Evolutionary conservation across 2,113 vertebrate species (phyloP).

Genomic region (Condylura cristata): DNA sequence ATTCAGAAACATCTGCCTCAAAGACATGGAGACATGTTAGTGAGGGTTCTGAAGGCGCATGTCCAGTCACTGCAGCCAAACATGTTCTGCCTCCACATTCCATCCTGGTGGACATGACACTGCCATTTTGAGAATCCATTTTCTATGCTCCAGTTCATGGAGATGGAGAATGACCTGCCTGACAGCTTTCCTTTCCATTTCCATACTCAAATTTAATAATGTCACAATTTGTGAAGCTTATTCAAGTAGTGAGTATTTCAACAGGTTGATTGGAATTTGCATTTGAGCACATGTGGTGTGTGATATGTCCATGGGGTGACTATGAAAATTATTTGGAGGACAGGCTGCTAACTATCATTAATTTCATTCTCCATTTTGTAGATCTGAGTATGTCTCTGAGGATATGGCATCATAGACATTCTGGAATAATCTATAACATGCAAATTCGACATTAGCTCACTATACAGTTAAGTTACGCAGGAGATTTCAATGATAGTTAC

Average conservation of each 20-base stretch:
- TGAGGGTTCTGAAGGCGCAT: not conserved
- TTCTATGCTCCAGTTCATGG: not conserved
- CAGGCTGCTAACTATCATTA: not conserved
- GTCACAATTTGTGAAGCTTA: not conserved
- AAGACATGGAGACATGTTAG: not conserved
- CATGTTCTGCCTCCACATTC: not conserved
- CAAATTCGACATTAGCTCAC: not conserved
- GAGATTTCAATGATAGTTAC: not conserved
- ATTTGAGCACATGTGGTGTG: not conserved
- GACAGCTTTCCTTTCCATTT: not conserved
- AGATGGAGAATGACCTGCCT: not conserved
- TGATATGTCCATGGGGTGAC: not conserved
- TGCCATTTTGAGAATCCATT: not conserved
- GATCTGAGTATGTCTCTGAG: not conserved
- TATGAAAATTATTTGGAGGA: not conserved
- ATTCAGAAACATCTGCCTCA: constrained; percentile 37
- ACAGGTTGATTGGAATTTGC: not conserved
- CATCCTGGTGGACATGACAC: not conserved
- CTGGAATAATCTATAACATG: not conserved
- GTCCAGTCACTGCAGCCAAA: accelerated
- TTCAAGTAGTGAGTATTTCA: not conserved
- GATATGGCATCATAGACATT: not conserved
- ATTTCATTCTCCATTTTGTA: not conserved
- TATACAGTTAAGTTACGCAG: not conserved
- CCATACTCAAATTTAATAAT: not conserved